Evolutionary conservation across 2,888 invertebrate species (phyloP), one percentile per base, ranked within the genome.

Genomic region (Tetrapedia diversipes): DNA sequence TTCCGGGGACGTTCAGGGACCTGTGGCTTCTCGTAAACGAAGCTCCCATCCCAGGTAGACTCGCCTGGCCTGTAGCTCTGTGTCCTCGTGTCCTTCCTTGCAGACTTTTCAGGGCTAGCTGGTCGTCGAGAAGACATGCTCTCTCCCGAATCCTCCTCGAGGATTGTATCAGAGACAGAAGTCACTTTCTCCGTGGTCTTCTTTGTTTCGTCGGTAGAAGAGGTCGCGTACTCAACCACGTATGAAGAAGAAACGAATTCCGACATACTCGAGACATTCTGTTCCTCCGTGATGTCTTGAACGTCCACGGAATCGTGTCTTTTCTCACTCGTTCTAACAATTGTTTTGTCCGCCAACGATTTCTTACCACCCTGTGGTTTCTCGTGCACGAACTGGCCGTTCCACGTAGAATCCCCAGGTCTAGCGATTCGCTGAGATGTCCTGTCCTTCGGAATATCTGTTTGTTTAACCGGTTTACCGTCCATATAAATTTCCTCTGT

Each of bases 171-270:
- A 2, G 90, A 90, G 1, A 90, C 87, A 0, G 88, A 84, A 0
- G 86, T 88, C 16, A 87, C 71, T 63, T 87, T 88, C 57, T 87
- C 90, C 2, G 80, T 68, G 29, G 84, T 87, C 51, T 85, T 87
- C 56, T 82, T 86, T 64, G 84, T 87, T 53, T 78, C 56, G 68
- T 85, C 87, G 41, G 73, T 80, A n/a, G 82, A n/a, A n/a, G n/a
- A 32, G 19, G 67, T 68, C 24, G 83, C 87, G 65, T 89, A 89
- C 47, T 95, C 95, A 56, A 95, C 93, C 37, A 94, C 94, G 86
- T 95, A 94, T 19, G 95, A 94, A 22, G 94, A 94, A 1, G 94
- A 94, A 43, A 94, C 93, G 39, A 94, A 94, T 88, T 95, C 94
- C 59, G 93, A 92, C 2, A 61, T 19, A 4, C 93, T 91, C 70